These are phyloP conservation scores for Tetranychus piercei DNA, from an alignment of 2,888 invertebrate genomes.

Conservation along the genomic window DNA sequence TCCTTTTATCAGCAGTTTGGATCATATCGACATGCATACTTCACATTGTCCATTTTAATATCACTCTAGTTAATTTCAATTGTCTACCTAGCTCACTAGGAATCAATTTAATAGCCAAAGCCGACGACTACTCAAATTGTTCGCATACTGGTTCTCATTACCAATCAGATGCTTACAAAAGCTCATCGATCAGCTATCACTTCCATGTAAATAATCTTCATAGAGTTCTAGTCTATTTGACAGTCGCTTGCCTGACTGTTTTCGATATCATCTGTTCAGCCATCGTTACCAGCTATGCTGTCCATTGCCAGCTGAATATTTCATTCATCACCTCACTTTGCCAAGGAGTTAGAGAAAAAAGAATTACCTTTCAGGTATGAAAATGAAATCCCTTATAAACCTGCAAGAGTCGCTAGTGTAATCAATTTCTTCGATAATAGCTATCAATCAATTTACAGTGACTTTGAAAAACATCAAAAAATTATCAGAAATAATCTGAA, in stretches of 20 bases:
- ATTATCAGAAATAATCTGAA: too few species aligned
- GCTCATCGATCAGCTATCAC: background rate
- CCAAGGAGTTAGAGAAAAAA: slow-evolving; percentile 27
- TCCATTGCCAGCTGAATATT: slow-evolving; percentile 57
- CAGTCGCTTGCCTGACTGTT: slow-evolving; percentile 50
- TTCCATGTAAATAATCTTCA: background rate
- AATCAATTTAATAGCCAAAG: background rate
- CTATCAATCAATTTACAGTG: too few species aligned
- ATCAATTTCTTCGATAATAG: too few species aligned
- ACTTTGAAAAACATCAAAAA: too few species aligned
- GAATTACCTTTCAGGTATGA: slow-evolving; percentile 21
- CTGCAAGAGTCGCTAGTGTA: too few species aligned
- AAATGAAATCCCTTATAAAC: background rate
- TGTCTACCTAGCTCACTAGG: slow-evolving; percentile 22
- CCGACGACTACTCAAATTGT: too few species aligned
- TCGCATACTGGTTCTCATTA: too few species aligned
- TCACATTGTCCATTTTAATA: slow-evolving; percentile 36
- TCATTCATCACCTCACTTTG: slow-evolving; percentile 41
- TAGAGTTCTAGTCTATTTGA: slow-evolving; percentile 40
- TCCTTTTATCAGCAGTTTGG: slow-evolving; percentile 49
- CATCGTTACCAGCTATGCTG: slow-evolving; percentile 58
- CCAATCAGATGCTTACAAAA: too few species aligned
- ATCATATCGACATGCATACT: slow-evolving; percentile 47
- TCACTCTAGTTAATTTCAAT: slow-evolving; percentile 23
- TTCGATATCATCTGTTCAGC: slow-evolving; percentile 68